Conservation (phyloP, 2,888 invertebrate species). For the Watsonalla binaria region DNA sequence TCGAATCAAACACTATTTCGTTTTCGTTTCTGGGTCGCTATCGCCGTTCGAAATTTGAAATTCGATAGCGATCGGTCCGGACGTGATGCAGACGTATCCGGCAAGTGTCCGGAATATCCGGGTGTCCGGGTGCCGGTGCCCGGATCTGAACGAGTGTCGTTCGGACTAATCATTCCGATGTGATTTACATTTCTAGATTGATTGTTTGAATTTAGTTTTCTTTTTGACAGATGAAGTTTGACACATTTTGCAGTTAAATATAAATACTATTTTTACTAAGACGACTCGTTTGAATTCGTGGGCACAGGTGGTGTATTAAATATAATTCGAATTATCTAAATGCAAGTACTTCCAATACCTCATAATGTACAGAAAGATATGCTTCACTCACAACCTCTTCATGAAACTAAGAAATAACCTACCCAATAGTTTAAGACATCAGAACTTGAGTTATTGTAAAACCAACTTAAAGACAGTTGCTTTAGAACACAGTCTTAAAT, state of each 20-base stretch:
- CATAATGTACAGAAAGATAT: no score
- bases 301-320: no score
- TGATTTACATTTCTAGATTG: slow-evolving; percentile 1
- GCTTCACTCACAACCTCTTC: no score
- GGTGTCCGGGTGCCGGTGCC: slow-evolving; percentile 12
- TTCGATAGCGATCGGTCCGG: slow-evolving; percentile 36
- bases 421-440: background rate
- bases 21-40: background rate
- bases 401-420: background rate
- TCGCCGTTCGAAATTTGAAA: slow-evolving; percentile 35
- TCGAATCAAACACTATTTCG: background rate
- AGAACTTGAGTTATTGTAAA: background rate
- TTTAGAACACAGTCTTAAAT: background rate
- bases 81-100: slow-evolving; percentile 23
- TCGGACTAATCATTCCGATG: slow-evolving; percentile 7
- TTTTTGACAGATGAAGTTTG: background rate
- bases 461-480: background rate
- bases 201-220: background rate
- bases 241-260: no score
- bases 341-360: no score
- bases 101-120: slow-evolving; percentile 8
- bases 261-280: no score
- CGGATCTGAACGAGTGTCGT: slow-evolving; percentile 4
- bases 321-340: no score
- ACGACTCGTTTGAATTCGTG: no score